Evolutionary conservation across 1,140 invertebrate genomes (phyloP), one percentile per base, ranked within the genome.

Genomic region (Oscheius sp.): DNA sequence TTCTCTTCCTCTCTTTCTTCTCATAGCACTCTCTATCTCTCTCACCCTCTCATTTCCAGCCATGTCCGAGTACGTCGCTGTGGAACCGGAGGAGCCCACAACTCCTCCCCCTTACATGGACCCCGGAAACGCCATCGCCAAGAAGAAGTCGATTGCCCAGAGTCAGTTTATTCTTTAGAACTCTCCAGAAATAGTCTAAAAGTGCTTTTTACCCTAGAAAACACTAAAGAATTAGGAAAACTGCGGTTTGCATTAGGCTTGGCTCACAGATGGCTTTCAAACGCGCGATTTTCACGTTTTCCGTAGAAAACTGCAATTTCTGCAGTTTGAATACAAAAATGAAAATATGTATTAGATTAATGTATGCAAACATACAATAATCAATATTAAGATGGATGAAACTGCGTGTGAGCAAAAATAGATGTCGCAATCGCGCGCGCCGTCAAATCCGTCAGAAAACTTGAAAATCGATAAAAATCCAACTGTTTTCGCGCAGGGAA

Each of bases 61-160:
- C 49, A 55, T 55, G 49, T 26, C 49, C 49, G 49, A 55, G 49
- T 55, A 55, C 49, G 49, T 55, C 4, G 15, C 15, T 26, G 49
- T 55, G 7, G 49, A 55, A 26, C 49, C 49, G 49, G 49, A 55
- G 49, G 61, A 63, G 61, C 61, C 61, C 0, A 63, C 32, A 7
- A 63, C 61, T n/a, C 61, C 61, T 15, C 61, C 61, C 4, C 61
- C 61, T 32, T 63, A 63, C 36, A 63, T 63, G 61, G 61, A 63
- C 31, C 61, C 61, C 10, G 61, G 10, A n/a, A 63, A 63, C 35
- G 61, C 61, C 10, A 34, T 36, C 32, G 32, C 32, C 31, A 63
- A 63, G 61, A 63, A 63, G 36, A 63, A 63, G 49, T 13, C 7
- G 7, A 63, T 36, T 32, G 61, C 32, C 20, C 61, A 34, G 61